These are phyloP conservation scores for Ceratothoa steindachneri DNA, from an alignment of 2,888 invertebrate genomes.

Conservation along the genomic window DNA sequence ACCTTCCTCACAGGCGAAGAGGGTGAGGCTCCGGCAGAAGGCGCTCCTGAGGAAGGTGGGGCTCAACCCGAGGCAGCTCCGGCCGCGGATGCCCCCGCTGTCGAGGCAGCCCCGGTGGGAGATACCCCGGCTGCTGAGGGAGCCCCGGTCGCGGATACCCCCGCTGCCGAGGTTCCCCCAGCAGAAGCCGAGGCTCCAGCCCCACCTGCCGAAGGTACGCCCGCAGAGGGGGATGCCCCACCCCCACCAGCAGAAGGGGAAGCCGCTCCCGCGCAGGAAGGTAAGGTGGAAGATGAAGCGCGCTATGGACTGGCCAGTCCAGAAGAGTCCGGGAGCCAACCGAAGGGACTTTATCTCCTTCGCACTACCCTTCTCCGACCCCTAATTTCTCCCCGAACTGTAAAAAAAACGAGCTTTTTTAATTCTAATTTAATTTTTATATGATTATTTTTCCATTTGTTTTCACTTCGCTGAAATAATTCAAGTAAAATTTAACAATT, in stretches of 20 bases:
- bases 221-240: constrained; percentile 30
- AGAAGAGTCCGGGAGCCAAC: too few relatives aligned
- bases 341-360: too few relatives aligned
- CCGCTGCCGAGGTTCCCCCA: constrained; percentile 22
- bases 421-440: too few relatives aligned
- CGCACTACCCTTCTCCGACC: too few relatives aligned
- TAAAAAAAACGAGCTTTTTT: too few relatives aligned
- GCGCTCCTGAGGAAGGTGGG: constrained; percentile 30
- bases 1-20: not conserved
- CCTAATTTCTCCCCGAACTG: too few relatives aligned
- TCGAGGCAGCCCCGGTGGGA: constrained; percentile 29
- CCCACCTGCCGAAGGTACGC: constrained; percentile 22
- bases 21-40: constrained; percentile 22
- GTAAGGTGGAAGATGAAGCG: constrained; percentile 28
- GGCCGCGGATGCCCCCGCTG: constrained; percentile 21
- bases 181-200: constrained; percentile 30
- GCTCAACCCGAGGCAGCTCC: constrained; percentile 26
- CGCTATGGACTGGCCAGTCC: not conserved
- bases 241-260: constrained; percentile 24
- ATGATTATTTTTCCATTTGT: too few relatives aligned
- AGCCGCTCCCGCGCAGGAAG: constrained; percentile 39
- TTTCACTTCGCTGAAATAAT: too few relatives aligned
- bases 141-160: constrained; percentile 19
- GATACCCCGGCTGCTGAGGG: constrained; percentile 29
- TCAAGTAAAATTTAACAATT: too few relatives aligned